These are phyloP conservation scores for Heliornis fulica DNA, from an alignment of 2,113 vertebrate species.

Conservation along the genomic window DNA sequence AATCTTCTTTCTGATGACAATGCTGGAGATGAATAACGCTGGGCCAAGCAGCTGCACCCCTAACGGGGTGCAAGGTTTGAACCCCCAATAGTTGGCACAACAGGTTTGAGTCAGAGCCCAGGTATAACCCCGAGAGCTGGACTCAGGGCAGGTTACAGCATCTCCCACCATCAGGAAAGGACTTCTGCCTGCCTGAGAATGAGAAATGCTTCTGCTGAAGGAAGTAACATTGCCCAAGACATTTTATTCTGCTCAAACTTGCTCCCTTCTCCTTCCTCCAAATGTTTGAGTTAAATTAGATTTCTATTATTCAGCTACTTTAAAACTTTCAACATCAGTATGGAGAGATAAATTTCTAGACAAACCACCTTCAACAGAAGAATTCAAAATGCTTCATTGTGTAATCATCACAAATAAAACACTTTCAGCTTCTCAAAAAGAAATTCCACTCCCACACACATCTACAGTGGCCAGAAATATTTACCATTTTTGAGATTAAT, in stretches of 20 bases:
- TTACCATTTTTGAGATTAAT: not conserved
- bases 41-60: not conserved
- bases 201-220: not conserved
- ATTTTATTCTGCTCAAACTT: not conserved
- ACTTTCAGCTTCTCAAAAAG: not conserved
- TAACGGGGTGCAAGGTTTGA: fast-evolving
- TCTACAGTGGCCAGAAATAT: not conserved
- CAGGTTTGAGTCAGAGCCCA: not conserved
- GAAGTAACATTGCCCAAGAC: not conserved
- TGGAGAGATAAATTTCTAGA: not conserved
- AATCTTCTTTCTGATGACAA: not conserved
- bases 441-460: not conserved
- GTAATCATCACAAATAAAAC: not conserved
- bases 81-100: not conserved
- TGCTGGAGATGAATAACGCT: not conserved
- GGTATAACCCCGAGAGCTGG: not conserved
- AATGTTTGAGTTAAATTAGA: not conserved
- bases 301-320: not conserved
- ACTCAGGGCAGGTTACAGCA: not conserved
- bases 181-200: not conserved
- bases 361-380: not conserved
- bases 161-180: not conserved
- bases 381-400: not conserved
- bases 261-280: not conserved
- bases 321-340: not conserved